Conservation (phyloP, 2,888 invertebrate species). For the Biston betularia region DNA sequence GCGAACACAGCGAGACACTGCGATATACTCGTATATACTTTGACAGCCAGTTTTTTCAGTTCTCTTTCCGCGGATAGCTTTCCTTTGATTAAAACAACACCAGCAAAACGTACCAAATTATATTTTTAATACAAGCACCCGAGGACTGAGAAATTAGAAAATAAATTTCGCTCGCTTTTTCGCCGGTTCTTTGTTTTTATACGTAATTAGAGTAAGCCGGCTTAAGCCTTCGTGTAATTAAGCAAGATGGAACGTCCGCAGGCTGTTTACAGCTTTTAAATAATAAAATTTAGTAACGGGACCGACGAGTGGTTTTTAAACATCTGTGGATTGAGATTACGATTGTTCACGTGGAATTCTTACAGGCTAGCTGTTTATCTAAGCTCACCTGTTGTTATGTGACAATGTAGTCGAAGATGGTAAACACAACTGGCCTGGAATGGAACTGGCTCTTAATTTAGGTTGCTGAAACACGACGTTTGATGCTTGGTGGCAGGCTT, state of each 20-base stretch:
- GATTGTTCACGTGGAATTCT: neutral
- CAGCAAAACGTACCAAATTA: slow-evolving; percentile 62
- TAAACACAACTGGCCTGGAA: too few species aligned
- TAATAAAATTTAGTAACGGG: slow-evolving; percentile 40
- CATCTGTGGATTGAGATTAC: neutral
- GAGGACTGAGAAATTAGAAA: slow-evolving; percentile 72
- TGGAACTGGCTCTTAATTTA: too few species aligned
- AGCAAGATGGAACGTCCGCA: slow-evolving; percentile 64
- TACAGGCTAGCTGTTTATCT: too few species aligned
- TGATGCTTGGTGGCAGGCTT: too few species aligned
- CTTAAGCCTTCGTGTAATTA: slow-evolving; percentile 73
- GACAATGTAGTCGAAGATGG: too few species aligned
- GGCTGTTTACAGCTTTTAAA: slow-evolving; percentile 43
- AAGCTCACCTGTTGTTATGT: too few species aligned
- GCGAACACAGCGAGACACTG: too few species aligned
- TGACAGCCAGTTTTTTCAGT: slow-evolving; percentile 16
- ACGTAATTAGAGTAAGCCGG: slow-evolving; percentile 79
- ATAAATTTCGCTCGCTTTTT: slow-evolving; percentile 73
- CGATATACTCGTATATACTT: neutral
- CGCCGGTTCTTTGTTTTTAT: slow-evolving; percentile 75
- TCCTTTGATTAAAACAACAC: slow-evolving; percentile 32
- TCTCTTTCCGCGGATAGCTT: slow-evolving; percentile 23
- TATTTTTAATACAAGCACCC: slow-evolving; percentile 71
- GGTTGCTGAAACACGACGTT: too few species aligned
- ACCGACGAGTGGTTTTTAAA: slow-evolving; percentile 24